Evolutionary conservation across 2,113 vertebrate genomes (phyloP), one percentile per base, ranked within the genome.

Genomic region (Erpornis zantholeuca): DNA sequence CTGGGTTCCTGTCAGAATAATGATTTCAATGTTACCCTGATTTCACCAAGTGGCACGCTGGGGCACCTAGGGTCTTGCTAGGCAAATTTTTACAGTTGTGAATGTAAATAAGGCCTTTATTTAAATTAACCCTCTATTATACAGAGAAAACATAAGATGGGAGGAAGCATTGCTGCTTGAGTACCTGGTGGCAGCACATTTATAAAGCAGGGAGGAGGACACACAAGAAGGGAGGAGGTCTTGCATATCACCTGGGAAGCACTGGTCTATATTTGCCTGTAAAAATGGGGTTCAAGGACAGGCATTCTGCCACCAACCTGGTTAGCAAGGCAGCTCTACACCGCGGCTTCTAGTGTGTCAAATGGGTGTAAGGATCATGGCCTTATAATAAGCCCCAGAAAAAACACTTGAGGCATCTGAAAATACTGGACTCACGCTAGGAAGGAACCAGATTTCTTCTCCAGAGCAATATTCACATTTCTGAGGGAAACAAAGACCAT

Each of bases 1-100:
- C 95, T 90, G 95, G 61, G 89, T 94, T 97, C 94, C 94, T 97
- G 95, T 88, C 93, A 92, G 93, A 95, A 94, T 96, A 96, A 95
- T 94, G 84, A 90, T 92, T 95, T 87, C 96, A 95, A 88, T 95
- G 89, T 91, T 96, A 72, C 89, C 11, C 31, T 61, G 85, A 91
- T 92, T 96, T 92, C 94, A 92, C 80, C 64, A 1, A 92, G 86
- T 59, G 3, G 94, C 91, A 88, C 9, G 35, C 88, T 96, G 96
- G 82, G 70, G 90, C 79, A 96, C 90, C 82, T 49, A 52, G 86
- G 77, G 92, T 90, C 75, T 92, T 69, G 66, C 57, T 57, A 94
- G 90, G 82, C 90, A 76, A 60, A 80, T 95, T 95, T 95, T 96
- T 95, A 86, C 21, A 52, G 56, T 70, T 70, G 44, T 11, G 18